Evolutionary conservation across 92 coral and sea anemone species (phyloP).

Genomic region (Palythoa grandis): DNA sequence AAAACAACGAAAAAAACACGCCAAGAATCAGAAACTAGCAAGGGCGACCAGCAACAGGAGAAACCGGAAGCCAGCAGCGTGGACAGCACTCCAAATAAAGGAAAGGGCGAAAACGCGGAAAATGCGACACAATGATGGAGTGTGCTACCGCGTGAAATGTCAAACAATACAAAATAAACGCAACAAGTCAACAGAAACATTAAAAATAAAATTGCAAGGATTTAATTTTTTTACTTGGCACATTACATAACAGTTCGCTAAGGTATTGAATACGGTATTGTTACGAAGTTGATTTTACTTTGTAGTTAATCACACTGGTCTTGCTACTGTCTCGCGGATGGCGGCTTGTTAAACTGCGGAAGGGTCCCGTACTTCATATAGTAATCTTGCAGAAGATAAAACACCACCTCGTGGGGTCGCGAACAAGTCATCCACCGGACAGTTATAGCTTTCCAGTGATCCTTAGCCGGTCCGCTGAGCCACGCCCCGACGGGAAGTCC

Average conservation of each 20-base stretch:
- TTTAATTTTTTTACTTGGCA: background rate
- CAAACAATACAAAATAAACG: background rate
- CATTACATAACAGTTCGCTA: background rate
- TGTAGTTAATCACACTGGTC: background rate
- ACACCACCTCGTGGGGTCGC: conserved; percentile 80
- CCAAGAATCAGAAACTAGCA: background rate
- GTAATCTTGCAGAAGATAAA: conserved; percentile 76
- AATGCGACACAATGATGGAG: background rate
- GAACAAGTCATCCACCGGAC: conserved; percentile 86
- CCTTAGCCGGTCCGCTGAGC: conserved; percentile 82
- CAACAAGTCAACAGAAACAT: too few relatives aligned
- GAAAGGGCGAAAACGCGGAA: background rate
- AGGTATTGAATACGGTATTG: background rate
- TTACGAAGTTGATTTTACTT: background rate
- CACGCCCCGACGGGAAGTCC: conserved; percentile 82
- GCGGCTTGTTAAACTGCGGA: conserved; percentile 80
- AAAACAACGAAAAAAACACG: conserved; percentile 16
- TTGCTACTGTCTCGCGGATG: conserved; percentile 33
- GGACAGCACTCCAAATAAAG: background rate
- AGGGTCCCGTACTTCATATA: conserved; percentile 70
- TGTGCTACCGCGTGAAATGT: background rate
- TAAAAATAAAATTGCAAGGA: background rate
- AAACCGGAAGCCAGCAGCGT: background rate
- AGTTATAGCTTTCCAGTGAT: conserved; percentile 73
- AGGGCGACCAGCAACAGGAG: background rate